Evolutionary conservation across 2,888 invertebrate genomes (phyloP).

Genomic region (Trachelus troglodyta): DNA sequence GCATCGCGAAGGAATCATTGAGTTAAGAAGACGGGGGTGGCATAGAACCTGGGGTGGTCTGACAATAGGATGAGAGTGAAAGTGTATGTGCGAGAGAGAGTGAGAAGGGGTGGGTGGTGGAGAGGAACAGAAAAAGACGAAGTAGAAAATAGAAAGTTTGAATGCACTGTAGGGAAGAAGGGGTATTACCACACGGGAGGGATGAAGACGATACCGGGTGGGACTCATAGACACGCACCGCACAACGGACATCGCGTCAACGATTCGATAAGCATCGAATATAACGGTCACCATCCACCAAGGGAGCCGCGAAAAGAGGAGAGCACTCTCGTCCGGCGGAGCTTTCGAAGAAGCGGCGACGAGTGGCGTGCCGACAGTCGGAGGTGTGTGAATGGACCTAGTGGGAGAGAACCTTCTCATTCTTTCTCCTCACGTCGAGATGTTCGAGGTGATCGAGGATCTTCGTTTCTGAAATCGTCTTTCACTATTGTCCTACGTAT

Average conservation of each 20-base stretch:
- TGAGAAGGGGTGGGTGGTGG: background rate
- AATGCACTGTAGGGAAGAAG: slow-evolving; percentile 64
- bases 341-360: slow-evolving; percentile 61
- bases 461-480: no score
- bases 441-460: no score
- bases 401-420: slow-evolving; percentile 39
- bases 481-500: no score
- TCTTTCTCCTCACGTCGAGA: no score
- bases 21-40: no score
- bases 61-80: no score
- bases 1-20: no score
- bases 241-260: slow-evolving; percentile 55
- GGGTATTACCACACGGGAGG: slow-evolving; percentile 54
- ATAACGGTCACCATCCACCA: slow-evolving; percentile 60
- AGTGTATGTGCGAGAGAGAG: no score
- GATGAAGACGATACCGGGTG: slow-evolving; percentile 52
- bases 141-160: slow-evolving; percentile 47
- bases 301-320: slow-evolving; percentile 62
- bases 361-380: slow-evolving; percentile 63
- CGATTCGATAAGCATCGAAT: slow-evolving; percentile 54
- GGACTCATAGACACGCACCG: slow-evolving; percentile 51
- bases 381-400: slow-evolving; percentile 54
- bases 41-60: no score
- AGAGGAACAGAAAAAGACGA: slow-evolving; percentile 32
- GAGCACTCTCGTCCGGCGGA: slow-evolving; percentile 58